phyloP scores from a whole-genome alignment of 2,888 invertebrate species.

The Thymelicus sylvestris region DNA sequence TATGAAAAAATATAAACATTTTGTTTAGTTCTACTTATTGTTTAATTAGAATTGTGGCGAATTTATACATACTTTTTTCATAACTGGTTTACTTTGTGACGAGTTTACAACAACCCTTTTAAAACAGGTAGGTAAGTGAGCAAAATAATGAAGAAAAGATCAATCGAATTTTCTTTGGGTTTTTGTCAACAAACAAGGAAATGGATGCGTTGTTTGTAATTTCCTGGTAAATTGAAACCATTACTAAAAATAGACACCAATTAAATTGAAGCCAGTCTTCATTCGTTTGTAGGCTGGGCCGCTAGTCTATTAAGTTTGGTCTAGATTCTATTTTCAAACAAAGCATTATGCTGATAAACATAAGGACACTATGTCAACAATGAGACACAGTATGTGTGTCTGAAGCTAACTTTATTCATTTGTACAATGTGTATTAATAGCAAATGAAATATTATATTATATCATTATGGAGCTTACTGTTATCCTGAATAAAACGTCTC shows the following conservation, averaged over 20 bases:
- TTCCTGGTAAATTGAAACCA: constrained; percentile 18
- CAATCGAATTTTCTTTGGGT: background rate
- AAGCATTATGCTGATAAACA: constrained; percentile 8
- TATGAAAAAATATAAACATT: too few relatives aligned
- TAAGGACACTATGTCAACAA: constrained; percentile 13
- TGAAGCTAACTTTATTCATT: background rate
- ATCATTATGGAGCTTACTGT: too few relatives aligned
- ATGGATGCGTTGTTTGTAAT: constrained; percentile 1
- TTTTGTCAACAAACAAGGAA: background rate
- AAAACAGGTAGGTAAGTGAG: too few relatives aligned
- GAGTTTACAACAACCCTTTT: too few relatives aligned
- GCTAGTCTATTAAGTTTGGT: constrained; percentile 20
- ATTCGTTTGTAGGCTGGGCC: constrained; percentile 16
- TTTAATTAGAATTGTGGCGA: too few relatives aligned
- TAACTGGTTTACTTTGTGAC: too few relatives aligned
- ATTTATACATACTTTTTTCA: too few relatives aligned
- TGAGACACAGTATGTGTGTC: background rate
- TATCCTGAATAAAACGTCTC: too few relatives aligned
- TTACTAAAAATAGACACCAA: constrained; percentile 19
- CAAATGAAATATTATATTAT: background rate
- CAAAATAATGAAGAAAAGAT: too few relatives aligned
- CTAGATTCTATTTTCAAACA: constrained; percentile 30
- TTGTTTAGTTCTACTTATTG: too few relatives aligned
- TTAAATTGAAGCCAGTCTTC: constrained; percentile 22
- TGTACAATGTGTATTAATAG: background rate